These are phyloP conservation scores for Drosophila cracens DNA, from an alignment of 2,888 invertebrate species.

Conservation along the genomic window DNA sequence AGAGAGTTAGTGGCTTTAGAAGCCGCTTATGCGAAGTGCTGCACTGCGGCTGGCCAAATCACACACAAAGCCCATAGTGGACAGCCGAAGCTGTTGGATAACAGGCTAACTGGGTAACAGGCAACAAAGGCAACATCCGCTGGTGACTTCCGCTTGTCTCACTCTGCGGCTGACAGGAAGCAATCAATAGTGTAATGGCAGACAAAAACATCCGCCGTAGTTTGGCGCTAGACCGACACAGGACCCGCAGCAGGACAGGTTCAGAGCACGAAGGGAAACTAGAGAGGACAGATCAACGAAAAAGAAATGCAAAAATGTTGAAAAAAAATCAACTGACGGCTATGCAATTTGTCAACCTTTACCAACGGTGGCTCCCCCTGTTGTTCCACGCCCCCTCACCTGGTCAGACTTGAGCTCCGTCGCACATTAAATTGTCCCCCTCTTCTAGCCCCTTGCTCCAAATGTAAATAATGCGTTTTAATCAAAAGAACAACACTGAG, in stretches of 20 bases:
- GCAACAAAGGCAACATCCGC: conserved; percentile 69
- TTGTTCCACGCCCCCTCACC: background rate
- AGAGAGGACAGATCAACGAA: conserved; percentile 3
- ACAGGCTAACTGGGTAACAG: conserved; percentile 28
- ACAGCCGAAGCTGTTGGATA: conserved; percentile 21
- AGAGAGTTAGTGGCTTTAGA: conserved; percentile 10
- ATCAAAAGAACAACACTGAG: conserved; percentile 59
- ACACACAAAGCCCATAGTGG: conserved; percentile 51
- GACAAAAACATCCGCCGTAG: conserved; percentile 71
- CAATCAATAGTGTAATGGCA: conserved; percentile 80
- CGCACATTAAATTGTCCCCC: conserved; percentile 19
- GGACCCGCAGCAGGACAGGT: conserved; percentile 3
- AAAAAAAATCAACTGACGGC: conserved; percentile 36
- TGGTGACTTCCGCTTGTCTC: conserved; percentile 66
- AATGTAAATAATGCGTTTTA: conserved; percentile 69
- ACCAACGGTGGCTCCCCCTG: background rate
- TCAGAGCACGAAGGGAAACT: background rate
- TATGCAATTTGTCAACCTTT: conserved; percentile 69
- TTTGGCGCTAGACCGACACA: conserved; percentile 41
- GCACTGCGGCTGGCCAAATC: conserved; percentile 40
- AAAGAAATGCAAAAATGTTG: conserved; percentile 47
- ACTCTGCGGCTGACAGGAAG: conserved; percentile 77
- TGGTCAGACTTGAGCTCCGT: conserved; percentile 1
- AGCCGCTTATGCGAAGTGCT: conserved; percentile 53
- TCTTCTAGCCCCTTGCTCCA: conserved; percentile 13